phyloP scores from a whole-genome alignment of 2,113 vertebrate genomes.

The Alectura lathami region DNA sequence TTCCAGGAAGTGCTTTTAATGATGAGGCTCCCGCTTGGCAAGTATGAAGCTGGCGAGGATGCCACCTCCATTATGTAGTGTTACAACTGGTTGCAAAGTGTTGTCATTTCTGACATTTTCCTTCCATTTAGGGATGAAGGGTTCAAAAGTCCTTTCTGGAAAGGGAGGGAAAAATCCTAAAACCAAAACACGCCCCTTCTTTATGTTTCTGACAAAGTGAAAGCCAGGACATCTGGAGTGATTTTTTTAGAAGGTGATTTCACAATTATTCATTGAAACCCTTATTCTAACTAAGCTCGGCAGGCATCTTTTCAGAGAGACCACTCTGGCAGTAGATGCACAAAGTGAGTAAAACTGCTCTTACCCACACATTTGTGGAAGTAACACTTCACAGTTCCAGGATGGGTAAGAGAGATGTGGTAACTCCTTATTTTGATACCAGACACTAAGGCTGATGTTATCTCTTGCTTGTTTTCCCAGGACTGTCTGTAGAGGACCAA shows the following conservation, averaged over 20 bases:
- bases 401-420: background rate
- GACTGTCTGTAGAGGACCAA: background rate
- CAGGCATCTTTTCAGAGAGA: background rate
- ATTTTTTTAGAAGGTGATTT: background rate
- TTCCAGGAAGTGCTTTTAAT: background rate
- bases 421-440: background rate
- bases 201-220: background rate
- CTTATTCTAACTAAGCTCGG: background rate
- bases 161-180: background rate
- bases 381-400: background rate
- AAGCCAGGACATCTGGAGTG: background rate
- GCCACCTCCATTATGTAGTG: rapidly evolving
- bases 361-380: background rate
- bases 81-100: background rate
- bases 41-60: background rate
- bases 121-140: background rate
- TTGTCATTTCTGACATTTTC: background rate
- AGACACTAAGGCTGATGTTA: background rate
- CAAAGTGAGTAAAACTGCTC: background rate
- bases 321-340: background rate
- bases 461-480: background rate
- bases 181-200: background rate
- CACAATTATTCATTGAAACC: background rate
- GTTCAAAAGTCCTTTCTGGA: background rate
- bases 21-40: background rate